phyloP scores from a whole-genome alignment of 1,140 invertebrate species.

The Camponotus pennsylvanicus region DNA sequence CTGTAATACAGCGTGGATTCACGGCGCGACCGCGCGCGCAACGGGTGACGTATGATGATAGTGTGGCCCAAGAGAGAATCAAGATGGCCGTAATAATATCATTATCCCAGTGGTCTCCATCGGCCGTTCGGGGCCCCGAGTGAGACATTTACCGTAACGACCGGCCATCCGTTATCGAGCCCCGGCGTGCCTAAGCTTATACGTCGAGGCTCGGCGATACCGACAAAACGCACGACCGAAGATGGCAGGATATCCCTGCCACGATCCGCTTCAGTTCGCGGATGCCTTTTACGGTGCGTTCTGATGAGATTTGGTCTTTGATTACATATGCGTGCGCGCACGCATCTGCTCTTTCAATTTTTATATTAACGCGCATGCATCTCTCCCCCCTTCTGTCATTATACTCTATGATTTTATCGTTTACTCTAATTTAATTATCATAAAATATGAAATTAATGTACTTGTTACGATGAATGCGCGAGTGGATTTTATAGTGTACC shows the following conservation, averaged over 20 bases:
- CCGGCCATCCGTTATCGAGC: conserved; percentile 77
- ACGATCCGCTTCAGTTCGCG: conserved; percentile 20
- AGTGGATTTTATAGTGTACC: neutral
- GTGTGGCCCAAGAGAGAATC: conserved; percentile 79
- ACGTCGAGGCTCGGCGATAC: conserved; percentile 41
- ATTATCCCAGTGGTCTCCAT: conserved; percentile 80
- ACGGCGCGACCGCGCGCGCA: conserved; percentile 72
- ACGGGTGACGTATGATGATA: conserved; percentile 83
- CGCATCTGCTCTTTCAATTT: conserved; percentile 9
- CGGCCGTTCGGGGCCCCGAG: conserved; percentile 72
- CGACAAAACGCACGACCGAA: conserved; percentile 64
- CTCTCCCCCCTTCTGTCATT: no score
- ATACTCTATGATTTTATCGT: neutral
- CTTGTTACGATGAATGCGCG: neutral
- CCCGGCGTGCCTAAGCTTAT: conserved; percentile 68
- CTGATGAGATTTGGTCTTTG: neutral
- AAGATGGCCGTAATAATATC: conserved; percentile 84
- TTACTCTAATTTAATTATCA: neutral
- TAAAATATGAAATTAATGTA: neutral
- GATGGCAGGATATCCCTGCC: conserved; percentile 53
- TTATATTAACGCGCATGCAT: neutral
- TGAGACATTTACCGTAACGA: conserved; percentile 80
- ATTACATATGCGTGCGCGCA: neutral
- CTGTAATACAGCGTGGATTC: conserved; percentile 77
- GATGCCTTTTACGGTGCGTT: neutral